Conservation (phyloP, 2,888 invertebrate genomes). For the Maniola hyperantus region DNA sequence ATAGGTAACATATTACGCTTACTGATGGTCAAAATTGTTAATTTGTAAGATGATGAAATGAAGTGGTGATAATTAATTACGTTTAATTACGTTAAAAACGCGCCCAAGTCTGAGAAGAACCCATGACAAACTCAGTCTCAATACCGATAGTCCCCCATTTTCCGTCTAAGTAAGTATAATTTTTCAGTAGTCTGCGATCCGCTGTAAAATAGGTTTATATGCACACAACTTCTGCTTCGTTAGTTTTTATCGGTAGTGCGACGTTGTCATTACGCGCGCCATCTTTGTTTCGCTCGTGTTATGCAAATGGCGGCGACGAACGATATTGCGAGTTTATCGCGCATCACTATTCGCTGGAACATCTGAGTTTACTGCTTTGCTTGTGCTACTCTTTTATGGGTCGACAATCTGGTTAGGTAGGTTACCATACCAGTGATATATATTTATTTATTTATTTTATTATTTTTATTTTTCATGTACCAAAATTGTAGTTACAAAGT, state of each 20-base stretch:
- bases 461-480: no score
- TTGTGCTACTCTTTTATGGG: conserved; percentile 12
- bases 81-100: no score
- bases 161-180: not conserved
- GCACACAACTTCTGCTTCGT: conserved; percentile 41
- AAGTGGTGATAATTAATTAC: no score
- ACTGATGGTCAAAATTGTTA: no score
- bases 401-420: not conserved
- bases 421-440: no score
- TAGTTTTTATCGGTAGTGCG: conserved; percentile 42
- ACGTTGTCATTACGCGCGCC: conserved; percentile 39
- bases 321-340: conserved; percentile 45
- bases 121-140: no score
- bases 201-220: conserved; percentile 40
- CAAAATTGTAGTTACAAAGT: no score
- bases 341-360: conserved; percentile 33
- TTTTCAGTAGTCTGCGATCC: conserved; percentile 16
- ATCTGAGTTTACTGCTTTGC: conserved; percentile 27
- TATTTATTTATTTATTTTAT: no score
- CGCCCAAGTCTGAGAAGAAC: no score
- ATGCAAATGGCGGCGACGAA: conserved; percentile 41
- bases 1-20: no score
- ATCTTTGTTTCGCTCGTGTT: conserved; percentile 40
- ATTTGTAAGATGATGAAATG: no score
- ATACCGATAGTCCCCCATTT: not conserved